Base-by-base conservation (phyloP, 1,140 invertebrate genomes). In the Metopolophium dirhodum region DNA sequence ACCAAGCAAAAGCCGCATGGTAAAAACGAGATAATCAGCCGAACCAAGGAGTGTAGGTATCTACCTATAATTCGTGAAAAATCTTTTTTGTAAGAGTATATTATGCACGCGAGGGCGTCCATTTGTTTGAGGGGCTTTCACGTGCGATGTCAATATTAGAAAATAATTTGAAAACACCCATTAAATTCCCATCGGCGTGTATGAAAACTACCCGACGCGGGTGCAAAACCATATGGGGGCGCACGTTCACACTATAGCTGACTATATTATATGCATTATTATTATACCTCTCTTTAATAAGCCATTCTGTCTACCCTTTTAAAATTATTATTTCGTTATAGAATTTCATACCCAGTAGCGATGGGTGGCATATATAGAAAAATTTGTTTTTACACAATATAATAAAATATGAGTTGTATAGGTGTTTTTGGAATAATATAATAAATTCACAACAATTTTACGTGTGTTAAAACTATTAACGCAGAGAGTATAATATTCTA, bases 111-210 rank as follows among this genome's bases (percentile, higher is more conserved):
- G 87, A 51, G 87, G 87, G 87, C 2, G 47, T 89, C 23, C 23
- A 37, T 41, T 26, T 45, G 49, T 54, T 77, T 47, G 68, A 82
- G 68, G 90, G 90, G 90, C 90, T 35, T 35, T 83, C 9, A 14
- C 41, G 8, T 23, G 26, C 41, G 41, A 54, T 51, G 47, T 91
- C 20, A 83, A 91, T 91, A 91, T 91, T 91, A 91, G 9, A 83
- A 91, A 91, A 83, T 51, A 91, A 91, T 91, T 91, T 51, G 90
- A 91, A 83, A 91, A 91, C 90, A 83, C 47, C 47, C 26, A 83
- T 91, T 91, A 91, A 91, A 91, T 82, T 83, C 90, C n/a, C 68
- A 91, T 91, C 30, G 68, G 90, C n/a, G 77, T 91, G 23, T 77
- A n/a, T 47, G 14, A 47, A 91, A 91, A 91, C 85, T 87, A 87